Base-by-base conservation (phyloP, 2,888 invertebrate genomes). In the Hedychridium roseum region DNA sequence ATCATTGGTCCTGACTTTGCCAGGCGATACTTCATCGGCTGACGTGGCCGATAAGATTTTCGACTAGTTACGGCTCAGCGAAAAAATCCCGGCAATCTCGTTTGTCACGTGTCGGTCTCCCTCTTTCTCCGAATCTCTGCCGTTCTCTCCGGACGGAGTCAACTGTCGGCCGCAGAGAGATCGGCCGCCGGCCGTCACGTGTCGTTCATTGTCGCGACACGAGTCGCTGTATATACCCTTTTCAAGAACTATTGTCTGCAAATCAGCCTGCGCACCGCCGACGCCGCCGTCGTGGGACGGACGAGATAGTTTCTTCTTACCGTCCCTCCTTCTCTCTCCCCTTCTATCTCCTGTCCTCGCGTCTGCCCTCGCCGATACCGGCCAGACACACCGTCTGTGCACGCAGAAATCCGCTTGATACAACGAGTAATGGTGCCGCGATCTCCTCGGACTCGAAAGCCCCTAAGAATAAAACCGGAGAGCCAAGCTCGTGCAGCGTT, bases 181-280 rank as follows among this genome's bases (percentile, higher is more conserved):
- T 3, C 11, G 20, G 18, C 17, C 66, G 54, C 63, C 59, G n/a
- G 66, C 40, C 43, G 55, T 54, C 64, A 66, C 64, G 64, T 64
- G 64, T 45, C 57, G n/a, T n/a, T n/a, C 50, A 64, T 64, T 66
- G 64, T 66, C 47, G 28, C 23, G 49, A 48, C 60, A 53, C 50
- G 53, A 54, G 56, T 47, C 35, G 30, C 23, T 17, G 32, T 35
- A 11, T 47, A 44, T 60, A 60, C 57, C 62, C 63, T 62, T 65
- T 64, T 50, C 18, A 40, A 46, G 49, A 51, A 62, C 59, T 59
- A 64, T 65, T 65, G 64, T 64, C 66, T 65, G 65, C 54, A 64
- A 64, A 65, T 64, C 65, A 62, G 50, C 43, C n/a, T n/a, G 57
- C 50, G 46, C 51, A 64, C 61, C 56, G 57, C 38, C n/a, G n/a